Evolutionary conservation across 53 echinoderm and acorn worm species (phyloP).

Genomic region (Pentamera pediparva): DNA sequence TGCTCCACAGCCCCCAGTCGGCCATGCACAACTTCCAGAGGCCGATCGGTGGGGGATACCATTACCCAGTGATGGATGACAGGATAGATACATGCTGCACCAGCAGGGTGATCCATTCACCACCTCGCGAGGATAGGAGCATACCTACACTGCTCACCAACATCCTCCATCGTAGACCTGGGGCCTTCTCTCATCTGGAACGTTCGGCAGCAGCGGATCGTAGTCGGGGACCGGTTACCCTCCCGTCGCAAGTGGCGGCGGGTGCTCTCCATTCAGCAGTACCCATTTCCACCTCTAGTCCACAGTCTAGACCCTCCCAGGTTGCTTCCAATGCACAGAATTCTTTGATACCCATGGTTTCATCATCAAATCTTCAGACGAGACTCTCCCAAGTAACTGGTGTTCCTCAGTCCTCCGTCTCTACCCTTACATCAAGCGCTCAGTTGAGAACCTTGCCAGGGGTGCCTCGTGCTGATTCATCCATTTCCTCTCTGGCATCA

Average conservation of each 20-base stretch:
- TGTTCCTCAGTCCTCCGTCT: too few relatives aligned
- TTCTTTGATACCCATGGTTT: too few relatives aligned
- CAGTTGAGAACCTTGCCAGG: too few relatives aligned
- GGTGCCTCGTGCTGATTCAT: too few relatives aligned
- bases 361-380: too few relatives aligned
- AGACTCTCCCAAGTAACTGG: too few relatives aligned
- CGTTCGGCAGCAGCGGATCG: constrained; percentile 2
- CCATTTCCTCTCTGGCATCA: not conserved
- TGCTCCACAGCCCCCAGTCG: constrained; percentile 79
- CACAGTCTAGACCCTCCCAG: too few relatives aligned
- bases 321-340: too few relatives aligned
- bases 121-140: constrained; percentile 48
- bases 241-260: not conserved
- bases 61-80: constrained; percentile 57
- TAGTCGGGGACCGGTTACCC: not conserved
- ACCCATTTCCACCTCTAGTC: too few relatives aligned
- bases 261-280: too few relatives aligned
- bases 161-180: constrained; percentile 40
- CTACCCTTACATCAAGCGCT: too few relatives aligned
- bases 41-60: constrained; percentile 39
- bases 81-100: constrained; percentile 73
- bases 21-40: constrained; percentile 61
- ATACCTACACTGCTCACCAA: constrained; percentile 49
- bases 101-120: constrained; percentile 57
- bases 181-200: constrained; percentile 31